Base-by-base conservation (phyloP, 2,113 vertebrate species). In the Pseudolaguvia tuberculata region DNA sequence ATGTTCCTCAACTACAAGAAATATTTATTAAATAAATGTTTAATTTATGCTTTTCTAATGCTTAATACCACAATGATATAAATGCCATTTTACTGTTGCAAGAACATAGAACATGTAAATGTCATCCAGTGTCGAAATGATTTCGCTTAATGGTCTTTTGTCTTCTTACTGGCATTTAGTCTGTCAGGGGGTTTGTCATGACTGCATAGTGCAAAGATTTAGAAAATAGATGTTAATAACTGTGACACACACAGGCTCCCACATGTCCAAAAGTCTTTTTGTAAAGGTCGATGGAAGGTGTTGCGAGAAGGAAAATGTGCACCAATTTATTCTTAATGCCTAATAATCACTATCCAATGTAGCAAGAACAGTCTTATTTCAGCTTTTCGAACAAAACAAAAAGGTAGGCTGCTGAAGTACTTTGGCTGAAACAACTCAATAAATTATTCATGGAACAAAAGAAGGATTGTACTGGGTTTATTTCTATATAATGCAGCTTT, bases 211-310 rank as follows among this genome's bases (percentile, higher is more conserved):
- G 50, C 42, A 11, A 15, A 50, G 45, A 5, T 67, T 47, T 21
- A 65, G 63, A 65, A 70, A 70, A 25, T 47, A 42, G 25, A 21
- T 35, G n/a, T 18, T 69, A 35, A 53, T 12, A 56, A 42, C 68
- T 42, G 9, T 47, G 21, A 25, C 52, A 58, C 39, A 42, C 53
- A 57, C 45, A 66, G 20, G 35, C 69, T 25, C 23, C 15, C 10
- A 71, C 69, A 58, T 42, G 69, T 57, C 35, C 69, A 71, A 71
- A 20, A 71, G 10, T 57, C 53, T 57, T 17, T 47, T 4, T 7
- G 8, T 25, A 47, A 29, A 57, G 69, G 69, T 71, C 23, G 39
- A 57, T 23, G 4, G 69, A 20, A 35, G 53, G 53, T 42, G 52
- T 35, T 47, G 56, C 50, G 56, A 48, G 17, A 31, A 48, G 55